These are phyloP conservation scores for Phaonia tiefii DNA, from an alignment of 2,888 invertebrate species.

Conservation along the genomic window DNA sequence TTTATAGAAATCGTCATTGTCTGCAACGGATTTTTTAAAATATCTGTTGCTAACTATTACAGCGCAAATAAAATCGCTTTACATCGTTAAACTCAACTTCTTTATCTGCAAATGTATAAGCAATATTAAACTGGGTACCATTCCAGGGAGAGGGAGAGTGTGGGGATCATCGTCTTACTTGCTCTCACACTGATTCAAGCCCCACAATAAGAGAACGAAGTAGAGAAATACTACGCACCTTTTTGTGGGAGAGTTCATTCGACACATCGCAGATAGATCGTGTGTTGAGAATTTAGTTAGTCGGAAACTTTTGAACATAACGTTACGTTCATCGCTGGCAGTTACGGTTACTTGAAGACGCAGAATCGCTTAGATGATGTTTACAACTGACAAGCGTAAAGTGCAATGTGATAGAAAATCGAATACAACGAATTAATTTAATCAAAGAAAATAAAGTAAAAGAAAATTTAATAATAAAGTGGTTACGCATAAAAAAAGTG, in stretches of 20 bases:
- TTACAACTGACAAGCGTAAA: neutral
- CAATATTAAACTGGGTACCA: too few species aligned
- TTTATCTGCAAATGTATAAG: too few species aligned
- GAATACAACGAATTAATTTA: neutral
- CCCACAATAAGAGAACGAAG: neutral
- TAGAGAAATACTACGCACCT: neutral
- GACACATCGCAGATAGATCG: slow-evolving; percentile 1
- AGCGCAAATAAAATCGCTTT: too few species aligned
- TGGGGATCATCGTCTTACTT: neutral
- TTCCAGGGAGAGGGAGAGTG: too few species aligned
- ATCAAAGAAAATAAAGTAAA: neutral
- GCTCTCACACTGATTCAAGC: too few species aligned
- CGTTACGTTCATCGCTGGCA: slow-evolving; percentile 37
- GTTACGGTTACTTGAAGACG: slow-evolving; percentile 44
- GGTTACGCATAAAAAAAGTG: slow-evolving; percentile 8
- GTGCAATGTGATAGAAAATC: neutral
- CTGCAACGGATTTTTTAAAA: too few species aligned
- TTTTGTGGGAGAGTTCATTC: slow-evolving; percentile 29
- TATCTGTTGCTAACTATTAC: too few species aligned
- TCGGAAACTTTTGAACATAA: slow-evolving; percentile 51
- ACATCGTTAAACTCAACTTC: too few species aligned
- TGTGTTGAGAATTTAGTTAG: slow-evolving; percentile 53
- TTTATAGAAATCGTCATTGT: too few species aligned
- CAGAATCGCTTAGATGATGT: neutral
- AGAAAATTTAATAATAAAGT: slow-evolving; percentile 2